A percentile compares a stretch with the other conserved stretches of the same genome.
These are phyloP conservation scores for Oncorhynchus nerka DNA, from an alignment of 2,113 vertebrate species.

Conservation along the genomic window DNA sequence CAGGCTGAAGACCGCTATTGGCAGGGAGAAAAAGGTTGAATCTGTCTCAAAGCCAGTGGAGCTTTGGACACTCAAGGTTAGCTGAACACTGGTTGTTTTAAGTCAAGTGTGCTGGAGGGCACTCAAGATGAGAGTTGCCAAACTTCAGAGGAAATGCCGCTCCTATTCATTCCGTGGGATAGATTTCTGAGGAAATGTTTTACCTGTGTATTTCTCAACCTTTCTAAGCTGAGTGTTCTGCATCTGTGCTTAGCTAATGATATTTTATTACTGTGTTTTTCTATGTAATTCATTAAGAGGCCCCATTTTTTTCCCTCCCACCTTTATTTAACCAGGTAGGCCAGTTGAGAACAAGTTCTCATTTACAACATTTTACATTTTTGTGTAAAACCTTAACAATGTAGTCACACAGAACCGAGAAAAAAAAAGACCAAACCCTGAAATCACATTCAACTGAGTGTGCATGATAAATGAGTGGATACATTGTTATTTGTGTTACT, in stretches of 20 bases:
- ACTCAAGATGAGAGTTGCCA: conserved; percentile 43
- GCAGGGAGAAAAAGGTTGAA: conserved; percentile 34
- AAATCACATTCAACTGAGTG: too few relatives aligned
- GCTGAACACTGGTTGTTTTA: conserved; percentile 47
- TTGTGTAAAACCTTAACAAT: too few relatives aligned
- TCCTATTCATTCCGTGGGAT: conserved; percentile 33
- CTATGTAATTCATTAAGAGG: too few relatives aligned
- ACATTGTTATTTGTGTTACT: too few relatives aligned
- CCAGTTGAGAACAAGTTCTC: conserved; percentile 5
- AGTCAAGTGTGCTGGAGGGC: conserved; percentile 31
- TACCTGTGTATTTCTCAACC: conserved; percentile 19
- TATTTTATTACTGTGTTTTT: conserved; percentile 6
- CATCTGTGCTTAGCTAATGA: conserved; percentile 8
- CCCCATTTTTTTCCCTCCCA: not conserved
- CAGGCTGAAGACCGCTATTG: conserved; percentile 37
- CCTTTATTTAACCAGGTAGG: conserved; percentile 7
- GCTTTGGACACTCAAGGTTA: conserved; percentile 30
- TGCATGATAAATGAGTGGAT: too few relatives aligned
- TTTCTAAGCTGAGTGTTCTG: not conserved
- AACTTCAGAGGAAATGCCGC: conserved; percentile 10
- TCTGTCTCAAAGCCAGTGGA: conserved; percentile 28
- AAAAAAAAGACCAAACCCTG: too few relatives aligned
- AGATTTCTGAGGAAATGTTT: conserved; percentile 12
- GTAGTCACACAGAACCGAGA: too few relatives aligned
- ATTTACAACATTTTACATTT: too few relatives aligned